phyloP scores from a whole-genome alignment of 1,140 invertebrate species.

The Ostrea edulis region DNA sequence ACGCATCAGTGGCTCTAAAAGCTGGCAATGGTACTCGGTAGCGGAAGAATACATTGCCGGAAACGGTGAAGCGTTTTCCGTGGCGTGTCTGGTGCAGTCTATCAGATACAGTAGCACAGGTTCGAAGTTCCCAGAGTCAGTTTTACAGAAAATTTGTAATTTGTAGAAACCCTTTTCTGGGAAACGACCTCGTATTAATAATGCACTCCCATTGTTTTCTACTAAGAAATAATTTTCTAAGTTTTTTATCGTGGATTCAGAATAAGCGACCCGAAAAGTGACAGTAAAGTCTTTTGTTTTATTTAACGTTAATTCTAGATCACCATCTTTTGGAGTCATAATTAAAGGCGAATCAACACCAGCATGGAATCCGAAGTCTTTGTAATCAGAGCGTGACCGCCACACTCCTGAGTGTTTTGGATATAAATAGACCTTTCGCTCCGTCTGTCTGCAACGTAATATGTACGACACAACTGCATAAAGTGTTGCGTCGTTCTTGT shows the following conservation, averaged over 20 bases:
- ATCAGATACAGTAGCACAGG: constrained; percentile 11
- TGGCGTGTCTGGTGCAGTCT: not conserved
- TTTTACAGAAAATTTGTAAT: constrained; percentile 38
- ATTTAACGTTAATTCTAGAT: not conserved
- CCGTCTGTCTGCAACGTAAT: constrained; percentile 26
- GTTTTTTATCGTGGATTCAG: constrained; percentile 7
- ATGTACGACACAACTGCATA: constrained; percentile 32
- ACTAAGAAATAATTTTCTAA: constrained; percentile 10
- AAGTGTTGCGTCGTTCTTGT: not conserved
- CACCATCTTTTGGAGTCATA: constrained; percentile 25
- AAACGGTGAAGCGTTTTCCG: not conserved
- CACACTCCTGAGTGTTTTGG: constrained; percentile 37
- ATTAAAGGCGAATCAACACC: not conserved
- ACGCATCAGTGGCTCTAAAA: not conserved
- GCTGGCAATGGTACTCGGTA: not conserved
- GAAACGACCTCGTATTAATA: not conserved
- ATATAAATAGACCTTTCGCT: constrained; percentile 11
- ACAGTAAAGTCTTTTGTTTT: not conserved
- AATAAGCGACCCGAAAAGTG: not conserved
- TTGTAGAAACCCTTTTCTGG: constrained; percentile 36
- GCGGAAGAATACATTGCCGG: constrained; percentile 1
- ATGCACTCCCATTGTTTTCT: not conserved
- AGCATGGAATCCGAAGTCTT: constrained; percentile 42
- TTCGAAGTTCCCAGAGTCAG: not conserved
- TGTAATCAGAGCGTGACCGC: not conserved